Percentiles rank a stretch among this genome's conserved stretches.
These are phyloP conservation scores for Orchestes rusci DNA, from an alignment of 2,888 invertebrate species.

Conservation along the genomic window DNA sequence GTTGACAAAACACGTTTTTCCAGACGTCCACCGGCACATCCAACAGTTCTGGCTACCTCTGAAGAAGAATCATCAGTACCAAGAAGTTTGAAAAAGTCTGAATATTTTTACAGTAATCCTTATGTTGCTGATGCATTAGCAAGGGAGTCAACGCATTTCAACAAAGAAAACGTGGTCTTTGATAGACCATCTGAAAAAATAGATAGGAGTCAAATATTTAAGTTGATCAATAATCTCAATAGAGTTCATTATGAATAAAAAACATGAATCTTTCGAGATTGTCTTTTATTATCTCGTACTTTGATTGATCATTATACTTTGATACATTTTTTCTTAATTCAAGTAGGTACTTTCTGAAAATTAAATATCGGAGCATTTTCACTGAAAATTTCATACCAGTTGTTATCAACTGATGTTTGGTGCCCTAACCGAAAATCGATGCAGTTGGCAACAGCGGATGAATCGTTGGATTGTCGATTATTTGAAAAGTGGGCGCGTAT, in stretches of 20 bases:
- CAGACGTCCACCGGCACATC: constrained; percentile 10
- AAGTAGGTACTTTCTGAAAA: too few relatives aligned
- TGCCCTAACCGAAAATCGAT: too few relatives aligned
- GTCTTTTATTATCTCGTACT: too few relatives aligned
- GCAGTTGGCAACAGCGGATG: too few relatives aligned
- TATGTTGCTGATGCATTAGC: constrained; percentile 18
- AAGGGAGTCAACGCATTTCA: constrained; percentile 20
- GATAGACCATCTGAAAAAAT: constrained; percentile 22
- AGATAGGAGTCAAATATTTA: constrained; percentile 16
- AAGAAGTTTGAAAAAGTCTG: constrained; percentile 16
- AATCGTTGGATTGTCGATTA: too few relatives aligned
- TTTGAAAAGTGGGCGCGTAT: too few relatives aligned
- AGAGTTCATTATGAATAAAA: constrained; percentile 18
- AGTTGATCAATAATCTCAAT: constrained; percentile 21
- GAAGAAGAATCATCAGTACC: constrained; percentile 19
- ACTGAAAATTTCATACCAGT: too few relatives aligned
- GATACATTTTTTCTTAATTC: too few relatives aligned
- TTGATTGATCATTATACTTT: too few relatives aligned
- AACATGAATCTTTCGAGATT: neutral
- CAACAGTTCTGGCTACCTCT: constrained; percentile 16
- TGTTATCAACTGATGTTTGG: too few relatives aligned
- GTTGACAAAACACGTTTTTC: neutral
- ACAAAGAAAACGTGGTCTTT: constrained; percentile 21
- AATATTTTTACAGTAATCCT: constrained; percentile 20
- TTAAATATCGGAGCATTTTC: too few relatives aligned